Evolutionary conservation across 2,113 vertebrate genomes (phyloP).

Genomic region (Oryctolagus cuniculus): DNA sequence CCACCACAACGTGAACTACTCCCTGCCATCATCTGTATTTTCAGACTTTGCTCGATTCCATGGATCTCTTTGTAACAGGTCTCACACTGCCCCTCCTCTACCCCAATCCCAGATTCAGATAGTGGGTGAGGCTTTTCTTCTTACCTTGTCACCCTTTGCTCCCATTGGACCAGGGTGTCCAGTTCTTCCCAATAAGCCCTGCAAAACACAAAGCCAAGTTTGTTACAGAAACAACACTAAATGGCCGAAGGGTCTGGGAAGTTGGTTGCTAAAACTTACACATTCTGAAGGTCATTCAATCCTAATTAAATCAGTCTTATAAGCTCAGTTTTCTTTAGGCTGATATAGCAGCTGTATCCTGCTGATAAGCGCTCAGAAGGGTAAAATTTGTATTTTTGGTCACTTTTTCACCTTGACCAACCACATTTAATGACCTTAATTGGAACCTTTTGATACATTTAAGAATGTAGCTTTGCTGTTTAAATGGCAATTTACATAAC

Average conservation of each 20-base stretch:
- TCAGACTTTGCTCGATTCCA: background rate
- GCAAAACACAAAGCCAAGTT: constrained; percentile 78
- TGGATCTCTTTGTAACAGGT: background rate
- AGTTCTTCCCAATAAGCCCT: constrained; percentile 94
- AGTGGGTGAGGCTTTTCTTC: background rate
- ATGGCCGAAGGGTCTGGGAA: constrained; percentile 22
- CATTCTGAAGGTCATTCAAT: constrained; percentile 79
- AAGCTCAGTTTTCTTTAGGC: constrained; percentile 79
- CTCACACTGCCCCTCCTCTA: background rate
- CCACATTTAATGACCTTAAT: constrained; percentile 77
- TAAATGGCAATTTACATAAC: constrained; percentile 81
- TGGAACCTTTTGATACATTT: constrained; percentile 74
- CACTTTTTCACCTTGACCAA: constrained; percentile 81
- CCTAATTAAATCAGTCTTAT: constrained; percentile 73
- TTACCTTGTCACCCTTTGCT: constrained; percentile 91
- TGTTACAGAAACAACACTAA: constrained; percentile 73
- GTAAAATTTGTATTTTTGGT: constrained; percentile 71
- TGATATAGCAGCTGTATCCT: constrained; percentile 73
- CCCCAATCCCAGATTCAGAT: background rate
- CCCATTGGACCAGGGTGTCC: constrained; percentile 89
- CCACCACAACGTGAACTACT: background rate
- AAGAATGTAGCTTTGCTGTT: constrained; percentile 79
- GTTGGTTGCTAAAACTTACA: constrained; percentile 67
- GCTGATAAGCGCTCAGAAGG: constrained; percentile 79
- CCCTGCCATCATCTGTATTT: background rate